phyloP scores from a whole-genome alignment of 2,113 vertebrate species.

The Loxodonta africana region DNA sequence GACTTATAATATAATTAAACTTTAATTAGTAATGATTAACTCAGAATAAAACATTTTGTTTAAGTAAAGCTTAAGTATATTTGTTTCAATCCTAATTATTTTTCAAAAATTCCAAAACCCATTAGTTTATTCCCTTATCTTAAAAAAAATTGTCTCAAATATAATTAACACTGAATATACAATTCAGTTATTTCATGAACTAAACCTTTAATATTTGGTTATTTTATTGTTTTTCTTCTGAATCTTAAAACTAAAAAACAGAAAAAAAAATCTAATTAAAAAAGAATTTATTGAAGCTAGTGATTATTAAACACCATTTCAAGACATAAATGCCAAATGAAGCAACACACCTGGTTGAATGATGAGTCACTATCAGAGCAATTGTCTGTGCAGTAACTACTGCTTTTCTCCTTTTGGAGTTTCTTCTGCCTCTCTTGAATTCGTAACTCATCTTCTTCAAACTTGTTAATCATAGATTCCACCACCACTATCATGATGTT shows the following conservation, averaged over 20 bases:
- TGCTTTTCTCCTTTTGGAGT: conserved; percentile 86
- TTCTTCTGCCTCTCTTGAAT: conserved; percentile 91
- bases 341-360: conserved; percentile 93
- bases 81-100: neutral
- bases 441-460: conserved; percentile 94
- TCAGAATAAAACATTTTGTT: neutral
- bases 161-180: neutral
- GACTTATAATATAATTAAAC: neutral
- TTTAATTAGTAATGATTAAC: neutral
- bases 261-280: neutral
- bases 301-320: conserved; percentile 5
- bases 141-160: conserved; percentile 6
- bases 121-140: conserved; percentile 44
- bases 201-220: conserved; percentile 24
- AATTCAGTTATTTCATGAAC: conserved; percentile 25
- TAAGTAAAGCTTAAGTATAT: neutral
- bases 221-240: conserved; percentile 25
- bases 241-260: conserved; percentile 10
- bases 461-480: conserved; percentile 94
- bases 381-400: conserved; percentile 92
- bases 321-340: neutral
- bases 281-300: neutral
- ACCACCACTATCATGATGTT: conserved; percentile 94
- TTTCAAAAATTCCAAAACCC: conserved; percentile 10
- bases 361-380: conserved; percentile 98